phyloP scores from a whole-genome alignment of 1,140 invertebrate species.

The Schmidtea mediterranea region DNA sequence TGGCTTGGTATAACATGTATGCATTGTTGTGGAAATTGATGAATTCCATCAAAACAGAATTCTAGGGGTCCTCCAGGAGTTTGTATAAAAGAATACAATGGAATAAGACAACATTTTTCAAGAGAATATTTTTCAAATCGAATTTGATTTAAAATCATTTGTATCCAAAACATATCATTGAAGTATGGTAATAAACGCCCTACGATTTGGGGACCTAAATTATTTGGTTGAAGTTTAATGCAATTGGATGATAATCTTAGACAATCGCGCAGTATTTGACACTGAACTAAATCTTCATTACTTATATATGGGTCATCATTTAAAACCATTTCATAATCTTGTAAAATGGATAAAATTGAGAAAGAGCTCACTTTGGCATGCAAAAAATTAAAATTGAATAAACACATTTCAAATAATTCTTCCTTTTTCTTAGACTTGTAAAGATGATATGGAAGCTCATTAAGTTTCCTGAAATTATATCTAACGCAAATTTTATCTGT shows the following conservation, averaged over 20 bases:
- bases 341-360: slow-evolving; percentile 59
- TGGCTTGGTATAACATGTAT: slow-evolving; percentile 67
- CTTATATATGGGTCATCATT: slow-evolving; percentile 28
- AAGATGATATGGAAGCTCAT: slow-evolving; percentile 69
- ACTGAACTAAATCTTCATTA: slow-evolving; percentile 28
- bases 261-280: slow-evolving; percentile 74
- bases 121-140: slow-evolving; percentile 40
- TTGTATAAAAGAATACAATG: slow-evolving; percentile 73
- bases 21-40: slow-evolving; percentile 84
- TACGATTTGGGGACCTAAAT: slow-evolving; percentile 74
- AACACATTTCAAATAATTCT: slow-evolving; percentile 64
- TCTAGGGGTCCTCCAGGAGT: slow-evolving; percentile 86
- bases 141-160: slow-evolving; percentile 53
- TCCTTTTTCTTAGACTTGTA: slow-evolving; percentile 60
- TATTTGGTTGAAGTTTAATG: slow-evolving; percentile 61
- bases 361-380: slow-evolving; percentile 79
- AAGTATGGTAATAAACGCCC: slow-evolving; percentile 52
- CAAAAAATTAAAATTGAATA: slow-evolving; percentile 91
- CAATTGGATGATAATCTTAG: slow-evolving; percentile 40
- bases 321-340: slow-evolving; percentile 80
- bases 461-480: slow-evolving; percentile 29
- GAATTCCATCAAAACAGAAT: slow-evolving; percentile 69
- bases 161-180: slow-evolving; percentile 38
- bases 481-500: slow-evolving; percentile 26
- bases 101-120: slow-evolving; percentile 58